A percentile compares a stretch with the other conserved stretches of the same genome.
These are phyloP conservation scores for Danionella cerebrum DNA, from an alignment of 2,113 vertebrate genomes.

Conservation along the genomic window DNA sequence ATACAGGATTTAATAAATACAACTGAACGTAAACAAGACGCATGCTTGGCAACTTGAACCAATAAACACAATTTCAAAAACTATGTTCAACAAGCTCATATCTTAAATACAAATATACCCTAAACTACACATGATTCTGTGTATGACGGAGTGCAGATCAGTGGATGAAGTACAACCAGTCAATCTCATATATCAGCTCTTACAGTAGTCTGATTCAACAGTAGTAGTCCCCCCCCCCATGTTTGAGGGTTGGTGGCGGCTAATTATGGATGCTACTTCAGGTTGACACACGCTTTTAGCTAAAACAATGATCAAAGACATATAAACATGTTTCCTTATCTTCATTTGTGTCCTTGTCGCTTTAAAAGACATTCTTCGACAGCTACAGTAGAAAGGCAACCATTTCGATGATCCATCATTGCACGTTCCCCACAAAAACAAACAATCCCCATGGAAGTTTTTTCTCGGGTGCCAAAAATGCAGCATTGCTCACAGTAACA, in stretches of 20 bases:
- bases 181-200: conserved; percentile 54
- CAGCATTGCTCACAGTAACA: conserved; percentile 46
- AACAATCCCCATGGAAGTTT: conserved; percentile 39
- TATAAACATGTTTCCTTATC: background rate
- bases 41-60: conserved; percentile 81
- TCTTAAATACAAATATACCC: conserved; percentile 50
- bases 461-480: conserved; percentile 33
- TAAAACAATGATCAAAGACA: conserved; percentile 51
- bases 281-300: conserved; percentile 68
- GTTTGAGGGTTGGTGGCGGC: conserved; percentile 21
- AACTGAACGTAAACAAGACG: conserved; percentile 71
- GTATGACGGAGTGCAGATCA: conserved; percentile 45
- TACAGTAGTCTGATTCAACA: conserved; percentile 60
- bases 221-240: conserved; percentile 69
- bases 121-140: conserved; percentile 39
- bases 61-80: conserved; percentile 60
- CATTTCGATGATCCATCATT: conserved; percentile 77
- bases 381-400: conserved; percentile 62
- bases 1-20: conserved; percentile 62
- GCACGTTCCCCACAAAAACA: conserved; percentile 72
- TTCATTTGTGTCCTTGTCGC: conserved; percentile 31
- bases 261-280: conserved; percentile 19
- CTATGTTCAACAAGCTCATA: conserved; percentile 67
- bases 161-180: conserved; percentile 45
- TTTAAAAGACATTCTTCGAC: conserved; percentile 34